A percentile compares a stretch with the other conserved stretches of the same genome.
phyloP scores from a whole-genome alignment of 2,797 vertebrate species.

The Epinephelus malabaricus region DNA sequence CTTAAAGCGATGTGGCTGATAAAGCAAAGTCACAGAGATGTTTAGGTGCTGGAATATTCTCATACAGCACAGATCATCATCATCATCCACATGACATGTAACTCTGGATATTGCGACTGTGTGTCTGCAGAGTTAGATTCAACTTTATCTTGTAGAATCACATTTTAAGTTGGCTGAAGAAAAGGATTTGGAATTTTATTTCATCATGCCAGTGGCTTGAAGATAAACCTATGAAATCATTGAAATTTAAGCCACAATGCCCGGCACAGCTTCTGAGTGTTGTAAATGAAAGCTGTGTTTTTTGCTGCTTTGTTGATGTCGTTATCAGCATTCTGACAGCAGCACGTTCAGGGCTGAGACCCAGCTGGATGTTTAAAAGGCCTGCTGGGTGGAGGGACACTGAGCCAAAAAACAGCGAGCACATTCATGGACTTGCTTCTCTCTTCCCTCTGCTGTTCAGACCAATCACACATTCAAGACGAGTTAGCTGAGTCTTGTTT shows the following conservation, averaged over 20 bases:
- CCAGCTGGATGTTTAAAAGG: conserved; percentile 17
- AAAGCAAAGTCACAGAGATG: conserved; percentile 33
- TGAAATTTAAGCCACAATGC: not conserved
- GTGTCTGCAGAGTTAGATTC: not conserved
- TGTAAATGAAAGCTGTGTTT: conserved; percentile 8
- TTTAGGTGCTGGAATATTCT: conserved; percentile 32
- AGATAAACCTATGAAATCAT: not conserved
- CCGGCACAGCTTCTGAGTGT: not conserved
- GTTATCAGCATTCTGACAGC: conserved; percentile 33
- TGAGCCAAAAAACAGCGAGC: conserved; percentile 17
- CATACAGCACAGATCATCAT: not conserved
- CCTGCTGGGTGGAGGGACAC: not conserved
- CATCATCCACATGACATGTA: conserved; percentile 10
- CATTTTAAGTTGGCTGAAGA: not conserved
- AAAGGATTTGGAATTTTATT: not conserved
- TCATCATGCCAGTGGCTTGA: not conserved
- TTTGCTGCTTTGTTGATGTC: conserved; percentile 21
- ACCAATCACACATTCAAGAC: conserved; percentile 7
- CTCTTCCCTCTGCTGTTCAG: not conserved
- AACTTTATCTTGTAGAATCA: not conserved
- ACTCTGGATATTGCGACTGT: not conserved
- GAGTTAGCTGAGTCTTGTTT: not conserved
- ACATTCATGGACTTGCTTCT: not conserved
- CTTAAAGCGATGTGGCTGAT: conserved; percentile 48
- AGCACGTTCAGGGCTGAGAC: conserved; percentile 5